phyloP scores from a whole-genome alignment of 2,797 vertebrate genomes.

The Gephyroberyx darwinii region DNA sequence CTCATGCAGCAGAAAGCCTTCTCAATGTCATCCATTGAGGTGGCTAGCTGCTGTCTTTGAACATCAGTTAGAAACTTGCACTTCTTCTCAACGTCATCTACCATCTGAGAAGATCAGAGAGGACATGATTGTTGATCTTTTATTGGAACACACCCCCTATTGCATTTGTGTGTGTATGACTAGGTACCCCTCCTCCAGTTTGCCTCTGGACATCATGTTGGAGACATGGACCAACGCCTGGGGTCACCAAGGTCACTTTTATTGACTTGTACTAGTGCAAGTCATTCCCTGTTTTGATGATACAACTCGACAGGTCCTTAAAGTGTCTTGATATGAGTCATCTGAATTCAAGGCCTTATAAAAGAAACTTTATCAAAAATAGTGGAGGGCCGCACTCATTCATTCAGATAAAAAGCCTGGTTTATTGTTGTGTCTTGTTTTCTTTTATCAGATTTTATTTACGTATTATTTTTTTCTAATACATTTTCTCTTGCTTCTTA shows the following conservation, averaged over 20 bases:
- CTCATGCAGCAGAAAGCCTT: slow-evolving; percentile 62
- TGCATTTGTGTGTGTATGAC: background rate
- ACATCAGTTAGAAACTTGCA: slow-evolving; percentile 48
- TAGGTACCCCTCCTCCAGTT: slow-evolving; percentile 63
- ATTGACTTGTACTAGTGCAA: background rate
- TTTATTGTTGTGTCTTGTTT: no score
- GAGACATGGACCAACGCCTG: slow-evolving; percentile 75
- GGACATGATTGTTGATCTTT: background rate
- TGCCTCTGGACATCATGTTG: slow-evolving; percentile 63
- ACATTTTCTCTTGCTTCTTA: no score
- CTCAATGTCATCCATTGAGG: slow-evolving; percentile 67
- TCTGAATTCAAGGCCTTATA: no score
- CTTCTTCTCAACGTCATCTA: slow-evolving; percentile 57
- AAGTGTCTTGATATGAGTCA: no score
- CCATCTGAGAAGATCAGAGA: slow-evolving; percentile 44
- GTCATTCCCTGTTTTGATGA: no score
- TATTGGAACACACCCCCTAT: background rate
- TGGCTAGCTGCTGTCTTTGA: slow-evolving; percentile 55
- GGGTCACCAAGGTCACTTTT: background rate
- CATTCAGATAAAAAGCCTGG: no score
- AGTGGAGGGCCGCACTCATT: no score
- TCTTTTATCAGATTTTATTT: no score
- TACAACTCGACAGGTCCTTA: no score
- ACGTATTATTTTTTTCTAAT: no score
- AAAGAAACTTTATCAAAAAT: no score